Evolutionary conservation across 1,140 invertebrate species (phyloP), one percentile per base, ranked within the genome.

Genomic region (Antheraea pernyi): DNA sequence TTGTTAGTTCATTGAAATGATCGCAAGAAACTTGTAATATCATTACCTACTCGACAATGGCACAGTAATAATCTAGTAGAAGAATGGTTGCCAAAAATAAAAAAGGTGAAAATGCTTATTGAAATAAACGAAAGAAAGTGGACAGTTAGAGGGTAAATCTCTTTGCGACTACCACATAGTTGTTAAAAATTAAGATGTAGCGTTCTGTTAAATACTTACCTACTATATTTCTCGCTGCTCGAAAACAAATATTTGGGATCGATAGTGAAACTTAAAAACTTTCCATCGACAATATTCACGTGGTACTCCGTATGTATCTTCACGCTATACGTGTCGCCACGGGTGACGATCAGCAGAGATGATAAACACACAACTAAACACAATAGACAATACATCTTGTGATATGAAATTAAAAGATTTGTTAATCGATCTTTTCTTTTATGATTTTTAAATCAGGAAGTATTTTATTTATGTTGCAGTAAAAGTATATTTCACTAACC

Each of bases 211-310:
- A n/a, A n/a, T n/a, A n/a, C n/a, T n/a, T n/a, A 90, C 89, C 75
- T 83, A 19, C 78, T 81, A 73, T 85, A 85, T 63, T 87, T 86
- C 7, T 83, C 81, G 67, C 73, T 83, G 4, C 71, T 81, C 0
- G 79, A 78, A 74, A 91, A 89, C 30, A 91, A 73, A 82, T 85
- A 85, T 53, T 91, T 87, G 0, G 94, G 94, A 81, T 95, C 94
- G 10, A 95, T 80, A 4, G 94, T 94, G 65, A 95, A 91, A 79
- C 95, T 95, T n/a, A 96, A 81, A 85, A 95, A 96, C 70, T 92
- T 93, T 4, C 92, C 93, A 74, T 93, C 93, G 0, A 94, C 93
- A 48, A 92, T 68, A 59, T 94, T 91, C 7, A 93, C 72, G n/a
- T 92, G 88, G 11, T 89, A 91, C n/a, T 93, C 93, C 0, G 86